These are phyloP conservation scores for Thecophora atra DNA, from an alignment of 2,888 invertebrate genomes.

Conservation along the genomic window DNA sequence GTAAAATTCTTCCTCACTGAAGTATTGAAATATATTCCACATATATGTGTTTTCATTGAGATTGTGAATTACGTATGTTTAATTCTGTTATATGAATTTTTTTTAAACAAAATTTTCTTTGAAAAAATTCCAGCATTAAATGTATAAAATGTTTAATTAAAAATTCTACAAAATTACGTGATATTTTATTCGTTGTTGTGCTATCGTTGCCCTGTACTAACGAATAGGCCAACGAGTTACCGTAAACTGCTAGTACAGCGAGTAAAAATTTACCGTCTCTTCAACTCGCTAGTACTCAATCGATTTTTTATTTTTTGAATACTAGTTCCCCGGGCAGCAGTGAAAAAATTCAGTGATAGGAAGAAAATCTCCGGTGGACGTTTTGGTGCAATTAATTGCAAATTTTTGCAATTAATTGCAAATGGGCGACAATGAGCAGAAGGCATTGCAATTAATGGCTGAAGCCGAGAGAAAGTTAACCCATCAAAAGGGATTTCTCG, in stretches of 20 bases:
- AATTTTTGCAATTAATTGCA: conserved; percentile 31
- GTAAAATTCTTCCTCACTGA: too few species aligned
- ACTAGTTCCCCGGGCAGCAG: conserved; percentile 7
- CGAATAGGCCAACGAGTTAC: neutral
- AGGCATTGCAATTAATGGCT: conserved; percentile 90
- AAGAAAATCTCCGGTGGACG: neutral
- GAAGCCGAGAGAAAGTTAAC: conserved; percentile 96
- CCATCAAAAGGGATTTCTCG: conserved; percentile 90
- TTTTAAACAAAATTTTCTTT: too few species aligned
- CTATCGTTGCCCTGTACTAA: too few species aligned
- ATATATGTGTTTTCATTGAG: too few species aligned
- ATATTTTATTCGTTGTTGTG: too few species aligned
- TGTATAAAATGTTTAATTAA: too few species aligned
- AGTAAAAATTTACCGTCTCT: neutral
- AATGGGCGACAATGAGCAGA: conserved; percentile 94
- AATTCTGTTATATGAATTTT: too few species aligned
- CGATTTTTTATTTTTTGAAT: conserved; percentile 22
- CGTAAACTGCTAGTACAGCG: neutral
- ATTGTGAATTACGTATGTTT: too few species aligned
- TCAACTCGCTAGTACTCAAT: neutral
- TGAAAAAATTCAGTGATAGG: neutral
- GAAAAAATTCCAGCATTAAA: too few species aligned
- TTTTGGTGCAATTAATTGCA: conserved; percentile 29
- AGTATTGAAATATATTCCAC: too few species aligned
- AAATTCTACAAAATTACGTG: too few species aligned